Percentiles rank a stretch among this genome's conserved stretches.
Evolutionary conservation across 2,888 invertebrate genomes (phyloP).

Genomic region (Dolichopus griseipennis): DNA sequence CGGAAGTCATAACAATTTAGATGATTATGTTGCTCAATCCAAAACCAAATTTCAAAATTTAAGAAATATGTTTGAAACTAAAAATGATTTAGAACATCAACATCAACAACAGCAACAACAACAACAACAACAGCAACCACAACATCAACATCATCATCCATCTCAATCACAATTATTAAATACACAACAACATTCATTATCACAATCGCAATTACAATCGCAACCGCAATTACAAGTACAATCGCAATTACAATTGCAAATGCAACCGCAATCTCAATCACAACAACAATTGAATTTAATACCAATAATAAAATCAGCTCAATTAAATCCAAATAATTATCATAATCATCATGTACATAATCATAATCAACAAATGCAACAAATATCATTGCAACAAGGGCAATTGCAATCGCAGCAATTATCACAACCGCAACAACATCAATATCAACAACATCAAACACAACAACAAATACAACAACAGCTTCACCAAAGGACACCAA

Average conservation of each 20-base stretch:
- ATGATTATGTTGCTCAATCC: conserved; percentile 34
- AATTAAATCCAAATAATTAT: background rate
- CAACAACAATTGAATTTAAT: too few species aligned
- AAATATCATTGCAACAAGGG: conserved; percentile 18
- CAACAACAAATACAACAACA: conserved; percentile 18
- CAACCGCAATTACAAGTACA: conserved; percentile 7
- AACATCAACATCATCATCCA: background rate
- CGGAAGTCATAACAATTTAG: conserved; percentile 39
- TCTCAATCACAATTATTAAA: conserved; percentile 17
- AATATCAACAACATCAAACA: background rate
- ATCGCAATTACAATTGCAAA: background rate
- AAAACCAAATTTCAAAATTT: conserved; percentile 33
- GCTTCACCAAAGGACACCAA: conserved; percentile 15
- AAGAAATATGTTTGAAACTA: conserved; percentile 41
- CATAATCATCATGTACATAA: background rate
- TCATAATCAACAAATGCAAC: conserved; percentile 20
- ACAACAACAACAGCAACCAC: background rate
- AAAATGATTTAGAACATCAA: conserved; percentile 14
- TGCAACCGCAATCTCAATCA: conserved; percentile 9
- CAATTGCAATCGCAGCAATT: conserved; percentile 16
- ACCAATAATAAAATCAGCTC: background rate
- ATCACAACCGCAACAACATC: conserved; percentile 11
- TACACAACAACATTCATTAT: background rate
- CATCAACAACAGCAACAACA: background rate
- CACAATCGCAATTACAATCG: background rate